A percentile compares a stretch with the other conserved stretches of the same genome.
These are phyloP conservation scores for Lophochroa leadbeateri DNA, from an alignment of 2,113 vertebrate genomes.

Conservation along the genomic window DNA sequence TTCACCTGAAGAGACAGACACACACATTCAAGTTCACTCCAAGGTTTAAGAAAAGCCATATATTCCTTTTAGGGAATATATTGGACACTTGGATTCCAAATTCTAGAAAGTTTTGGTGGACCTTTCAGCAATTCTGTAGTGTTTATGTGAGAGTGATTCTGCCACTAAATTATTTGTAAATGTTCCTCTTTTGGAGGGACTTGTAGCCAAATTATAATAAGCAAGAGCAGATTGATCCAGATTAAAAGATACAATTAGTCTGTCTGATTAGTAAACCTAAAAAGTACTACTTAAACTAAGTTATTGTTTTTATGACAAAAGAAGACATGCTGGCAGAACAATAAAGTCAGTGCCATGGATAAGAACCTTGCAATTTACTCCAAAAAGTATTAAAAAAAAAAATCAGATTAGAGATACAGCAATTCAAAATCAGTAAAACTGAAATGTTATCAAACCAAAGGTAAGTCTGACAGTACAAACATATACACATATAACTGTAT, in stretches of 20 bases:
- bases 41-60: not conserved
- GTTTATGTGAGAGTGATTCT: conserved; percentile 68
- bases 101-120: not conserved
- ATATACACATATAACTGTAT: not conserved
- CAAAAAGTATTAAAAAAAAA: not conserved
- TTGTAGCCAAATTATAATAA: conserved; percentile 80
- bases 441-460: not conserved
- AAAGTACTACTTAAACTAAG: conserved; percentile 80
- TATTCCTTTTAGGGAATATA: not conserved
- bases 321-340: conserved; percentile 75
- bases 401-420: not conserved
- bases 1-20: not conserved
- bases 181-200: conserved; percentile 52
- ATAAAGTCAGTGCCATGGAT: conserved; percentile 65
- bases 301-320: conserved; percentile 79
- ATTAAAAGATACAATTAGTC: conserved; percentile 87
- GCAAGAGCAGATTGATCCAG: conserved; percentile 82
- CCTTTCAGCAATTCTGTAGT: not conserved
- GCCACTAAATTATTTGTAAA: conserved; percentile 75
- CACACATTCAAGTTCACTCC: not conserved
- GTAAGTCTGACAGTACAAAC: not conserved
- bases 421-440: conserved; percentile 1
- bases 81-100: not conserved
- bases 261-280: conserved; percentile 82
- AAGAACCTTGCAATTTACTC: conserved; percentile 78